A percentile compares a stretch with the other conserved stretches of the same genome.
Evolutionary conservation across 2,113 vertebrate genomes (phyloP).

Genomic region (Arizona elegans): DNA sequence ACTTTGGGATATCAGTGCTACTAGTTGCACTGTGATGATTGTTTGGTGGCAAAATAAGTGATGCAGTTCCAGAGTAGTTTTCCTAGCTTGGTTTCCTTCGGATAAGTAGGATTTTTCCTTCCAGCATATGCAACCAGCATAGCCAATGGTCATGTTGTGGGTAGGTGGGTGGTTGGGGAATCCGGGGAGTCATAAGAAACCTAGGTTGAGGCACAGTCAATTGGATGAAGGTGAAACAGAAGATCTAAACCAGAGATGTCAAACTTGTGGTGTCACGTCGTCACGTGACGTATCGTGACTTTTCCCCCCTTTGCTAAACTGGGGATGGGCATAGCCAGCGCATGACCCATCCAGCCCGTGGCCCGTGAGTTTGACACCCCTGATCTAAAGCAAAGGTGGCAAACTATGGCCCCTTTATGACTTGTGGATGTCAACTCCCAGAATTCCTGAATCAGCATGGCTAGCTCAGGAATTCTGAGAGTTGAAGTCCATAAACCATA

Average conservation of each 20-base stretch:
- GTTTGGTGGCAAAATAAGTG: slow-evolving; percentile 43
- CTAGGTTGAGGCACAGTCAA: background rate
- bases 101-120: background rate
- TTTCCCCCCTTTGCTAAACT: too few species aligned
- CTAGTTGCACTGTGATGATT: background rate
- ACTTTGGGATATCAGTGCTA: background rate
- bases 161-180: background rate
- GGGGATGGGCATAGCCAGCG: too few species aligned
- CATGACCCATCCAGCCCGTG: too few species aligned
- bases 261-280: too few species aligned
- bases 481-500: background rate
- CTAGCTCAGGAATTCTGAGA: background rate
- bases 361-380: too few species aligned
- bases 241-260: slow-evolving; percentile 22
- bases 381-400: slow-evolving; percentile 18
- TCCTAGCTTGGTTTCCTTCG: background rate
- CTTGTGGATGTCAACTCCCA: background rate
- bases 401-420: background rate
- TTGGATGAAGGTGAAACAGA: slow-evolving; percentile 28
- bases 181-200: background rate
- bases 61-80: slow-evolving; percentile 45
- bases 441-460: background rate
- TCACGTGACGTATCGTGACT: too few species aligned
- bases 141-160: background rate
- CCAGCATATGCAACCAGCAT: background rate